Conservation (phyloP, 2,888 invertebrate genomes). For the Colostygia pectinataria region DNA sequence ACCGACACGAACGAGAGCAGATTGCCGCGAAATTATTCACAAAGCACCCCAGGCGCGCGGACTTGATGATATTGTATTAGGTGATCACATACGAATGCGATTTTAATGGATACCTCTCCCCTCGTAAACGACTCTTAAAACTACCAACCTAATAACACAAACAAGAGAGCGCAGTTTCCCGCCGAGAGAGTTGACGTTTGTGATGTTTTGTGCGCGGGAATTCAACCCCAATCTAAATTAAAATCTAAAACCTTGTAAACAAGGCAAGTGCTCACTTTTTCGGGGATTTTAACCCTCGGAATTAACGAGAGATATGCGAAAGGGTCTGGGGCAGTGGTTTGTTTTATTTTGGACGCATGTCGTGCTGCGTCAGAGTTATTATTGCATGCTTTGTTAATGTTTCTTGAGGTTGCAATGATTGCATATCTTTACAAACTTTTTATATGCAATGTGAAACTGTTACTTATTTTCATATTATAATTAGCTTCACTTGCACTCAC, state of each 20-base stretch:
- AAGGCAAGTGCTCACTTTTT: slow-evolving; percentile 85
- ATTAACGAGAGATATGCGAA: slow-evolving; percentile 65
- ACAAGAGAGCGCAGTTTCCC: slow-evolving; percentile 51
- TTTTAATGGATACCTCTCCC: slow-evolving; percentile 77
- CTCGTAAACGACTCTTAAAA: slow-evolving; percentile 41
- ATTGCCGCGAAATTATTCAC: slow-evolving; percentile 82
- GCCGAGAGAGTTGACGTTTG: slow-evolving; percentile 50
- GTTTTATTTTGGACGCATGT: slow-evolving; percentile 35
- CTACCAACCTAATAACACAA: slow-evolving; percentile 41
- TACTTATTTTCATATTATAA: too few species aligned
- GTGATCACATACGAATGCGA: slow-evolving; percentile 83
- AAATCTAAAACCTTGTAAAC: slow-evolving; percentile 85
- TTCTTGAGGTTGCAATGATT: slow-evolving; percentile 27
- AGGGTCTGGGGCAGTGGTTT: slow-evolving; percentile 49
- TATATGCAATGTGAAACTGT: too few species aligned
- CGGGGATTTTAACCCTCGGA: slow-evolving; percentile 82
- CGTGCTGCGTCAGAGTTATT: slow-evolving; percentile 57
- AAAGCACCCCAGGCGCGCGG: slow-evolving; percentile 71
- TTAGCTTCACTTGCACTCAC: too few species aligned
- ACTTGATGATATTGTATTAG: slow-evolving; percentile 84
- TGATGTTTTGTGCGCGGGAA: slow-evolving; percentile 50
- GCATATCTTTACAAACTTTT: slow-evolving; percentile 8
- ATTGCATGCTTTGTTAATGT: slow-evolving; percentile 41
- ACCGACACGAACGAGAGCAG: slow-evolving; percentile 74
- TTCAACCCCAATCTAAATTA: slow-evolving; percentile 83